phyloP scores from a whole-genome alignment of 2,888 invertebrate species.

The Amphipoea oculea region DNA sequence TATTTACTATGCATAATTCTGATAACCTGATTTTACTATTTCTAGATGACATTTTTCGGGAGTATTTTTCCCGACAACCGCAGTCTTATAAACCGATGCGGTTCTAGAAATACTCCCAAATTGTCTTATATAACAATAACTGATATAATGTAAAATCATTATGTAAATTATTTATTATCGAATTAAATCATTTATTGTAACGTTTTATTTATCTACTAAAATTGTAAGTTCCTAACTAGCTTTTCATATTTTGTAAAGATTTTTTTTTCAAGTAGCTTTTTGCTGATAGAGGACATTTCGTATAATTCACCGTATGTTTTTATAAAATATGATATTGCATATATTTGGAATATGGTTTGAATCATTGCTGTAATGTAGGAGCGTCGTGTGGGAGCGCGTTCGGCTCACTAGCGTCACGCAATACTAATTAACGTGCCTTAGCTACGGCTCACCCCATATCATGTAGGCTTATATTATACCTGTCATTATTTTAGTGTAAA shows the following conservation, averaged over 20 bases:
- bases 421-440: constrained; percentile 88
- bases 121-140: constrained; percentile 78
- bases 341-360: constrained; percentile 77
- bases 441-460: constrained; percentile 89
- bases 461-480: constrained; percentile 86
- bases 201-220: constrained; percentile 87
- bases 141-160: constrained; percentile 83
- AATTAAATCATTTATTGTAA: constrained; percentile 81
- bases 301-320: constrained; percentile 78
- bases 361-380: constrained; percentile 65
- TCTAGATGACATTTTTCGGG: constrained; percentile 79
- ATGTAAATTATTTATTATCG: constrained; percentile 89
- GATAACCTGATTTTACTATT: constrained; percentile 80
- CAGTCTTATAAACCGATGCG: constrained; percentile 65
- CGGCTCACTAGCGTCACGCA: constrained; percentile 71
- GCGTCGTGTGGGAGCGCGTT: constrained; percentile 42
- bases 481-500: constrained; percentile 89
- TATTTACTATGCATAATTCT: constrained; percentile 87
- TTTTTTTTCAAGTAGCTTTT: constrained; percentile 77
- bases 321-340: constrained; percentile 77
- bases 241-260: constrained; percentile 84
- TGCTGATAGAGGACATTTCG: constrained; percentile 77
- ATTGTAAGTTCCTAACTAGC: constrained; percentile 90
- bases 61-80: constrained; percentile 82
- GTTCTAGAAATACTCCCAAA: constrained; percentile 85